phyloP scores from a whole-genome alignment of 2,113 vertebrate genomes.

The Peromyscus californicus region DNA sequence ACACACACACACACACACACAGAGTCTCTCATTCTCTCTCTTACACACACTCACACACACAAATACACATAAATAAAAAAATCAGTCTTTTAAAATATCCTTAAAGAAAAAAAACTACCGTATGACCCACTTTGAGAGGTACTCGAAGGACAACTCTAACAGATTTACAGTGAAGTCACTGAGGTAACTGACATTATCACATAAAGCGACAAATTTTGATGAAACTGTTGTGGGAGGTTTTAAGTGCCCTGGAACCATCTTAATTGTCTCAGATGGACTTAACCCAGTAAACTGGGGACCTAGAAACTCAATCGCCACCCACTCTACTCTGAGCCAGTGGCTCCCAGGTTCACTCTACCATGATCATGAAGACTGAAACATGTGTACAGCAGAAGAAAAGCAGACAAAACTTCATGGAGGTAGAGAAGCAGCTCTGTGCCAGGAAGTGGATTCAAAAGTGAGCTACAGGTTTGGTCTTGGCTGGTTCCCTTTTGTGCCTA shows the following conservation, averaged over 20 bases:
- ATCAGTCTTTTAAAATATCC: neutral
- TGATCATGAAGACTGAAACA: neutral
- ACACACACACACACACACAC: no score
- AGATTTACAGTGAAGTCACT: neutral
- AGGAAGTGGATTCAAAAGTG: neutral
- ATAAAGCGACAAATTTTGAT: neutral
- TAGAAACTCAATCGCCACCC: neutral
- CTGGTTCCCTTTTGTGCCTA: neutral
- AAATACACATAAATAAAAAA: neutral
- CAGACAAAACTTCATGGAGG: neutral
- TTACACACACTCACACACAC: no score
- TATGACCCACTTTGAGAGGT: neutral
- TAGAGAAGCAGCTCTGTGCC: no score
- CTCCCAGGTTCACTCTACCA: neutral
- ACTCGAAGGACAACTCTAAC: neutral
- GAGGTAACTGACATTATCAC: neutral
- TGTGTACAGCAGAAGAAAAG: neutral
- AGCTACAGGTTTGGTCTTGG: neutral
- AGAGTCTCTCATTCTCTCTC: no score
- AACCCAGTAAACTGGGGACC: neutral
- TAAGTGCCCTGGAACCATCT: neutral
- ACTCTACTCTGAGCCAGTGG: neutral
- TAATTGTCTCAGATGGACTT: neutral
- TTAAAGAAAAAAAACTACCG: neutral
- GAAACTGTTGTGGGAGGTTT: neutral